A percentile compares a stretch with the other conserved stretches of the same genome.
Conservation (phyloP, 2,888 invertebrate species). For the Diplolepis rosae region DNA sequence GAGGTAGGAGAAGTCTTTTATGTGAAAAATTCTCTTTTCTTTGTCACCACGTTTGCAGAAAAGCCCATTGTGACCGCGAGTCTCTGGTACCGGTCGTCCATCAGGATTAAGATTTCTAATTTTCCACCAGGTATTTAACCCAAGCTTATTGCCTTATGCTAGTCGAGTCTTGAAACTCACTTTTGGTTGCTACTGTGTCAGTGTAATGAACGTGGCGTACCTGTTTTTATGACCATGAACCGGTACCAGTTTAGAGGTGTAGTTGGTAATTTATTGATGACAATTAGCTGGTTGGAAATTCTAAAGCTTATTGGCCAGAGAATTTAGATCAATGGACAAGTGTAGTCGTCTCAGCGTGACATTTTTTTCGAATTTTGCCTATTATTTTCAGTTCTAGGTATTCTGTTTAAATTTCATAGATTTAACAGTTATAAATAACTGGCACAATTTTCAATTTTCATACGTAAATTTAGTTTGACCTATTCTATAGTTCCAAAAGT, state of each 20-base stretch:
- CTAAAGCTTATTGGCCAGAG: background rate
- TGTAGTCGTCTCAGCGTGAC: background rate
- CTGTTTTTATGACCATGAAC: background rate
- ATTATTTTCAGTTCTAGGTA: background rate
- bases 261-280: background rate
- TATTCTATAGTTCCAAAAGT: too few relatives aligned
- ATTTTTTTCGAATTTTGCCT: background rate
- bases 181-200: background rate
- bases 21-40: background rate
- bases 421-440: too few relatives aligned
- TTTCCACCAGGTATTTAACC: background rate
- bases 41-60: background rate
- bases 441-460: too few relatives aligned
- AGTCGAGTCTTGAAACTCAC: background rate
- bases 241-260: background rate
- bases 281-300: background rate
- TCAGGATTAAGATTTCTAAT: constrained; percentile 5
- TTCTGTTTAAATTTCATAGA: background rate
- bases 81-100: background rate
- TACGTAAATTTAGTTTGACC: too few relatives aligned
- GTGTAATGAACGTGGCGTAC: background rate
- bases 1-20: background rate
- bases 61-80: background rate
- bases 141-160: background rate
- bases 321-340: background rate